Base-by-base conservation (phyloP, 2,113 vertebrate species). In the Rhea americana region DNA sequence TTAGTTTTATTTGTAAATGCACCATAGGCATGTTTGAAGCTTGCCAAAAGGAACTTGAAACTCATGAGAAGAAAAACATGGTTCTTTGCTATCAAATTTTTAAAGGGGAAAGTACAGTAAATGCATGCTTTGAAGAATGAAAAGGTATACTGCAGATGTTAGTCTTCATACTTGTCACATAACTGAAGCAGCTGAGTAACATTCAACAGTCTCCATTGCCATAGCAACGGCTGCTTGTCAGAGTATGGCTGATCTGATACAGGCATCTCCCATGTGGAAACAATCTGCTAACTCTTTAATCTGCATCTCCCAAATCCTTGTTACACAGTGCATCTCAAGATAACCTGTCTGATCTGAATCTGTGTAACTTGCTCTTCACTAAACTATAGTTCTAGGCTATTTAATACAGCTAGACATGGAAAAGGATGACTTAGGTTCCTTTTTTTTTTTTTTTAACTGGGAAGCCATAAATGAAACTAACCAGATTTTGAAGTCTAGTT, bases 141-240 rank as follows among this genome's bases (percentile, higher is more conserved):
- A 84, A 90, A 26, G 18, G 37, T 8, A 3, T 70, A 83, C 24
- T 28, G 39, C 22, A 51, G 35, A 47, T 72, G 68, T 70, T 30
- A 71, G 59, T 25, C 50, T 85, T 87, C 12, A 2, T 66, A 13
- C 37, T 63, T 80, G 75, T 43, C 55, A 77, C 37, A 3, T 1
- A 81, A 79, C 68, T 58, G 74, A 65, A 90, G 71, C 72, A 58
- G 75, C 1, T 0, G 12, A 32, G 41, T 87, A 87, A 61, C n/a
- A 68, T 82, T 87, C 48, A 32, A 51, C 11, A 61, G 80, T 63
- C 72, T 55, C 51, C 75, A 76, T 94, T 91, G 70, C 92, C 75
- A 96, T 95, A 65, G 95, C 92, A 96, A 96, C 95, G n/a, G 53
- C n/a, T 16, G 37, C 81, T 47, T 93, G 71, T 90, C 81, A 91